Conservation (phyloP, 2,113 vertebrate genomes). For the Hemicordylus capensis region DNA sequence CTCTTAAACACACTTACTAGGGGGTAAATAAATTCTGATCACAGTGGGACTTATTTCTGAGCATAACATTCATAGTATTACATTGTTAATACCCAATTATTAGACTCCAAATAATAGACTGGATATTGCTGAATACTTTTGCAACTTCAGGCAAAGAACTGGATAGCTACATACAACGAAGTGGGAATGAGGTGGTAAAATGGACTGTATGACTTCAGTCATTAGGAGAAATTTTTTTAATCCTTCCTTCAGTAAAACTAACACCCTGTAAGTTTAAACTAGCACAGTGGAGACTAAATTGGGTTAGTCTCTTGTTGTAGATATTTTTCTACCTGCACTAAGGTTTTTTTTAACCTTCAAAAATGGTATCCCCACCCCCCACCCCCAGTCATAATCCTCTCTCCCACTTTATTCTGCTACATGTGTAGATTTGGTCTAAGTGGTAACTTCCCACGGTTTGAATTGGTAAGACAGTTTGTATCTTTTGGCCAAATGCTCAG, state of each 20-base stretch:
- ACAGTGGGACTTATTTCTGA: no score
- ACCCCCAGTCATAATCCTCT: no score
- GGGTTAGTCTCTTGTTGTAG: no score
- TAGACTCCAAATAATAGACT: no score
- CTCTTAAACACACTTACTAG: no score
- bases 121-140: neutral
- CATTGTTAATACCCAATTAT: no score
- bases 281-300: neutral
- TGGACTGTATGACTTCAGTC: neutral
- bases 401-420: neutral
- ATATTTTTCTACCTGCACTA: neutral
- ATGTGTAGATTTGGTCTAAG: neutral
- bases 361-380: neutral
- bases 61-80: no score
- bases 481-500: neutral
- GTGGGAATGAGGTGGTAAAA: neutral
- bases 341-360: no score
- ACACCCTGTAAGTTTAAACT: neutral
- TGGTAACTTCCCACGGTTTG: neutral
- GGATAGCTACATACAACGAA: neutral
- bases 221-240: neutral
- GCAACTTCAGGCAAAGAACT: neutral
- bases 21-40: no score
- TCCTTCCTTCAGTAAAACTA: neutral
- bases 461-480: neutral